phyloP scores from a whole-genome alignment of 2,113 vertebrate genomes.

The Anas platyrhynchos region DNA sequence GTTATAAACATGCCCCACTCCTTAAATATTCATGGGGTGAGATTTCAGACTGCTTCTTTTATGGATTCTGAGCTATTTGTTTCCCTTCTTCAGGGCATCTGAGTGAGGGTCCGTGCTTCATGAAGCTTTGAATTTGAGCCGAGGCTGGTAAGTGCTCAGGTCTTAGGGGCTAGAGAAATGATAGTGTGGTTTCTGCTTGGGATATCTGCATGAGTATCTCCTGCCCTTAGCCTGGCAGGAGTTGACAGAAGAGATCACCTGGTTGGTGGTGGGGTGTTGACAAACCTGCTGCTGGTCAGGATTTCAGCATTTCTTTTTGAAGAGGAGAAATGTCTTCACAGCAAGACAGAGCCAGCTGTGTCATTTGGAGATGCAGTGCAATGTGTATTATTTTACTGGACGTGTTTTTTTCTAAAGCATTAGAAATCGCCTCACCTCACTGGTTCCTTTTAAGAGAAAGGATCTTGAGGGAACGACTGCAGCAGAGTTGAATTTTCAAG shows the following conservation, averaged over 20 bases:
- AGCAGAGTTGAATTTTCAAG: not conserved
- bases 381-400: not conserved
- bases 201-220: not conserved
- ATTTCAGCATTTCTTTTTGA: not conserved
- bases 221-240: not conserved
- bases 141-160: slow-evolving; percentile 52
- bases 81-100: slow-evolving; percentile 41
- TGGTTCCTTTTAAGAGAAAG: not conserved
- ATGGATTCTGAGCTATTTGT: slow-evolving; percentile 2
- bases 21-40: not conserved
- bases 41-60: not conserved
- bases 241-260: not conserved
- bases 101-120: slow-evolving; percentile 38
- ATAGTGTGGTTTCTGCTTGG: not conserved
- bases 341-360: not conserved
- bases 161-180: not conserved
- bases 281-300: not conserved
- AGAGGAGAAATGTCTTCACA: not conserved
- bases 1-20: not conserved
- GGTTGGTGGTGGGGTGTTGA: not conserved
- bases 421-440: not conserved
- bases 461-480: not conserved
- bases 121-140: slow-evolving; percentile 28
- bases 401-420: not conserved
- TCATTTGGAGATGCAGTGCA: not conserved